Percentiles rank a stretch among this genome's conserved stretches.
These are phyloP conservation scores for Lobophora halterata DNA, from an alignment of 2,888 invertebrate species.

Conservation along the genomic window DNA sequence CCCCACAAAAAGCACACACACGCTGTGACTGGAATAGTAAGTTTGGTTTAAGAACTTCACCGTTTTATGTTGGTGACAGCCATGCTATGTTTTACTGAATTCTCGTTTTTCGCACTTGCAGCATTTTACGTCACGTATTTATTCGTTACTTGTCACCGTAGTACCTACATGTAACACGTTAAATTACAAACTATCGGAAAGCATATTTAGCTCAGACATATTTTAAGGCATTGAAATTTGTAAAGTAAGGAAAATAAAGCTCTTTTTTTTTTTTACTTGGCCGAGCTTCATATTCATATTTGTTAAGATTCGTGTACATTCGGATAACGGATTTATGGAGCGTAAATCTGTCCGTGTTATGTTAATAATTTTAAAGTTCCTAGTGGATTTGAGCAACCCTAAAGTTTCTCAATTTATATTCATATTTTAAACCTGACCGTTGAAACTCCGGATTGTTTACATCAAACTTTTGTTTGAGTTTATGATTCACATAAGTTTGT, in stretches of 20 bases:
- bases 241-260: too few relatives aligned
- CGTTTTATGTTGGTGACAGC: neutral
- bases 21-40: constrained; percentile 44
- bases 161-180: too few relatives aligned
- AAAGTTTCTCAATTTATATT: constrained; percentile 76
- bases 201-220: too few relatives aligned
- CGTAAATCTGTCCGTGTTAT: constrained; percentile 49
- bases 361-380: constrained; percentile 71
- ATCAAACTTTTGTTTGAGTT: constrained; percentile 52
- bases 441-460: constrained; percentile 57
- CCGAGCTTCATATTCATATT: neutral
- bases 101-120: too few relatives aligned
- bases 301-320: neutral
- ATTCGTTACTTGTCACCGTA: too few relatives aligned
- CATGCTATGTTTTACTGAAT: too few relatives aligned
- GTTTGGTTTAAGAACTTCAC: constrained; percentile 24
- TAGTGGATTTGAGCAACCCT: constrained; percentile 60
- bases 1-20: constrained; percentile 38
- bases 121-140: too few relatives aligned
- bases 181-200: too few relatives aligned
- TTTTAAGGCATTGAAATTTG: too few relatives aligned
- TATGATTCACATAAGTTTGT: constrained; percentile 42
- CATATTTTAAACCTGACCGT: constrained; percentile 71
- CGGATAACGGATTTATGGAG: constrained; percentile 39
- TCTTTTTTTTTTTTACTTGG: too few relatives aligned